A percentile compares a stretch with the other conserved stretches of the same genome.
phyloP scores from a whole-genome alignment of 2,797 vertebrate genomes.

The Rhodeus uyekii region DNA sequence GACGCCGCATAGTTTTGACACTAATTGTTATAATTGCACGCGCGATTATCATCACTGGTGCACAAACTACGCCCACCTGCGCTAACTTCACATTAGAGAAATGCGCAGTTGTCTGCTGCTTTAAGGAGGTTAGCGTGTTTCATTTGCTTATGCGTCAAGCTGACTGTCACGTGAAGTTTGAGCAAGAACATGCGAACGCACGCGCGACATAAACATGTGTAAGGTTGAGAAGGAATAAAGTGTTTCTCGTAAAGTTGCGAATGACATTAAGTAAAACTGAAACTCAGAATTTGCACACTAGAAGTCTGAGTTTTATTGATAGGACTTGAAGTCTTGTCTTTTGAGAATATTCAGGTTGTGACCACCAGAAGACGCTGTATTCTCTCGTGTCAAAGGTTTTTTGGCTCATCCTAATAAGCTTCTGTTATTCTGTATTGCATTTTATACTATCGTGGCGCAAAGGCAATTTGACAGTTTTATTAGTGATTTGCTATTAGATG shows the following conservation, averaged over 20 bases:
- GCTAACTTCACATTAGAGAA: conserved; percentile 26
- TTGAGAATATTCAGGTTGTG: background rate
- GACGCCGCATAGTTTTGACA: conserved; percentile 62
- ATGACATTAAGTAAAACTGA: background rate
- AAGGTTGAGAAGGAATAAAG: background rate
- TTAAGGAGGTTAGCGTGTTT: background rate
- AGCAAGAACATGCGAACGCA: background rate
- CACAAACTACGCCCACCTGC: conserved; percentile 57
- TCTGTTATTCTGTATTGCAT: background rate
- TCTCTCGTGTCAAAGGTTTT: conserved; percentile 52
- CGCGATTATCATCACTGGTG: conserved; percentile 55
- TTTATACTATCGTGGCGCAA: background rate
- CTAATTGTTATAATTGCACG: conserved; percentile 72
- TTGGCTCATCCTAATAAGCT: background rate
- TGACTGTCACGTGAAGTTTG: background rate
- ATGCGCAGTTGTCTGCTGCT: background rate
- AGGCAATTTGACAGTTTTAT: background rate
- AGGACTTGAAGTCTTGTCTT: background rate
- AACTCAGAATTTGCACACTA: background rate
- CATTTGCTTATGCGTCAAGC: background rate
- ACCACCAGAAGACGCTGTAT: conserved; percentile 77
- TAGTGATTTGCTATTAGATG: background rate
- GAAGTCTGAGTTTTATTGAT: background rate
- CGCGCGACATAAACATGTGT: background rate
- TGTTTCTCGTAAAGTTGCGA: background rate